These are phyloP conservation scores for Papilio helenus DNA, from an alignment of 1,140 invertebrate genomes.

Conservation along the genomic window DNA sequence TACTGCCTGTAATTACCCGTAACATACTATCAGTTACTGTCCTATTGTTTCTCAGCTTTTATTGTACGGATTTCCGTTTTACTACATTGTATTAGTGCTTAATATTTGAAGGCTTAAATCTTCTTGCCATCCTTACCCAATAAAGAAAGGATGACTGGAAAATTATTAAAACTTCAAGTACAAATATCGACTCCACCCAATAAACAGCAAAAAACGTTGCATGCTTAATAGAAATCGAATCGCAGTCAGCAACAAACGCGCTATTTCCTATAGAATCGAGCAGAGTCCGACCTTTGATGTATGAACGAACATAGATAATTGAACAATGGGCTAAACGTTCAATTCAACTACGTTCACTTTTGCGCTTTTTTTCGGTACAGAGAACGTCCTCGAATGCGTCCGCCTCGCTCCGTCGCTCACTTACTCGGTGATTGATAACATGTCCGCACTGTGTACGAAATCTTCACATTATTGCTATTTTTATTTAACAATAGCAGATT, in stretches of 20 bases:
- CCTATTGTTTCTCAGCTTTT: conserved; percentile 18
- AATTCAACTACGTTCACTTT: conserved; percentile 64
- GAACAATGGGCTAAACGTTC: conserved; percentile 57
- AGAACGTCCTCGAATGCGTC: conserved; percentile 63
- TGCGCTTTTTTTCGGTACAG: conserved; percentile 61
- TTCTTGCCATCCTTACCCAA: too few species aligned
- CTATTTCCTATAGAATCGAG: conserved; percentile 11
- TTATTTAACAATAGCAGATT: too few species aligned
- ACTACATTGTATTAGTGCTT: neutral
- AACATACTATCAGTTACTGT: conserved; percentile 16
- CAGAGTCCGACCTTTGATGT: conserved; percentile 52
- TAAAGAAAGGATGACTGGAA: too few species aligned
- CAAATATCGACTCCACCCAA: neutral
- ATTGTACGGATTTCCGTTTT: neutral
- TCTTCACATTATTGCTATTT: neutral
- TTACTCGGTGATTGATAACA: neutral
- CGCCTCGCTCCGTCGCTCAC: conserved; percentile 44
- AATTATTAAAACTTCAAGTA: too few species aligned
- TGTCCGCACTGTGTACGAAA: neutral
- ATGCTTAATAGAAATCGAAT: neutral
- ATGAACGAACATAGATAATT: conserved; percentile 54
- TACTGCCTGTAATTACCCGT: neutral
- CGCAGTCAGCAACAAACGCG: neutral
- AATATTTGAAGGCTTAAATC: neutral
- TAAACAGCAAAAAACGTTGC: neutral